Evolutionary conservation across 2,113 vertebrate genomes (phyloP), one percentile per base, ranked within the genome.

Genomic region (Peucedramus taeniatus): DNA sequence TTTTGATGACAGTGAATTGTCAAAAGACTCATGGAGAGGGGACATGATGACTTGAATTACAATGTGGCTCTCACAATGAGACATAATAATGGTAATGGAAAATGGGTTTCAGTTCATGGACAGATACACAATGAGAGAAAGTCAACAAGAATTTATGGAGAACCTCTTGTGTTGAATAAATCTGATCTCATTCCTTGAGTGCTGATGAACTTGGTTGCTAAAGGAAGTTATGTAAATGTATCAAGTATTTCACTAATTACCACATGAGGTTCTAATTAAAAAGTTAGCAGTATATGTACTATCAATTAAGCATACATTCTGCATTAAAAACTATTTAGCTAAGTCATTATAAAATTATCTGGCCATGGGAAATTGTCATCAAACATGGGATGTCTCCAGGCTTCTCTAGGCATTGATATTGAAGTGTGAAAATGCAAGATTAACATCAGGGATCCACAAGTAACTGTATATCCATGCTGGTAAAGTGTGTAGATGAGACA

Each of bases 271-370:
- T 85, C 60, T 91, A 94, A 95, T 92, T 94, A 19, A 94, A 83
- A 94, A 92, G 50, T 93, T 87, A 89, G 56, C 33, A 87, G 33
- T 71, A n/a, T n/a, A n/a, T n/a, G 44, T 53, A 64, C n/a, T 78
- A 75, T 56, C 74, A 89, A 84, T 91, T 84, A 83, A 91, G 49
- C 0, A 0, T 40, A 89, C 15, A 44, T 13, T 92, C 57, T 84
- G 40, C 50, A 87, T 87, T 96, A 90, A 85, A 94, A 93, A 84
- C n/a, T 79, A 81, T 90, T 92, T 90, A 90, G 54, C 63, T 63
- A 75, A 70, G 37, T 70, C 85, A 94, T 89, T 91, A 82, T 64
- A 89, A 92, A 94, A 94, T 91, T 91, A 93, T 93, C 89, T 82
- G 81, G 15, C 53, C 61, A 57, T 64, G 57, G 57, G 11, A 94